Evolutionary conservation across 1,140 invertebrate genomes (phyloP).

Genomic region (Caenorhabditis elegans): DNA sequence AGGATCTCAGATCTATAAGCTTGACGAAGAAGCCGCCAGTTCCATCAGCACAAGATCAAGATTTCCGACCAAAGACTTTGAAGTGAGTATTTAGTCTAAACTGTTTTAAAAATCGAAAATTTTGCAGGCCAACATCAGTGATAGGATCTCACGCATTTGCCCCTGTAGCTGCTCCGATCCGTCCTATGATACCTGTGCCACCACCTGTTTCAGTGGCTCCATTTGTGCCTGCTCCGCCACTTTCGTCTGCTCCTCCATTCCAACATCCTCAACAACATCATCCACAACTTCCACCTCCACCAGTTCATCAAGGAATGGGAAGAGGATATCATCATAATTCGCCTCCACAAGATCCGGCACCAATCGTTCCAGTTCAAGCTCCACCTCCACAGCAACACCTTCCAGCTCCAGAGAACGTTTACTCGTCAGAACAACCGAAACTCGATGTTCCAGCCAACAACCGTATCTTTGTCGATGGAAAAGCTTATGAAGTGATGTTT

Average conservation of each 20-base stretch:
- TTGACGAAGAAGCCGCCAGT: background rate
- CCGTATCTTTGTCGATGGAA: conserved; percentile 65
- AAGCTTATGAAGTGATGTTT: conserved; percentile 64
- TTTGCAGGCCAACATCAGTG: conserved; percentile 13
- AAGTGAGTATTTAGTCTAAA: background rate
- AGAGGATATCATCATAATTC: background rate
- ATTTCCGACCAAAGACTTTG: background rate
- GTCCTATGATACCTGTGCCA: background rate
- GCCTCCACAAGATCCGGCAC: background rate
- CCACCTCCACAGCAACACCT: background rate
- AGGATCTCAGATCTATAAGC: background rate
- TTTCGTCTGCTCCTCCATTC: background rate
- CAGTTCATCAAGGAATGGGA: background rate
- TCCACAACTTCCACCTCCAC: background rate
- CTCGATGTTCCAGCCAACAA: conserved; percentile 62
- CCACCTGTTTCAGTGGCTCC: background rate
- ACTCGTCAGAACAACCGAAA: conserved; percentile 2
- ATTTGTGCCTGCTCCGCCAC: background rate
- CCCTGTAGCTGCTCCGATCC: background rate
- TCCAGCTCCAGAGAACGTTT: background rate
- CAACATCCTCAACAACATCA: background rate
- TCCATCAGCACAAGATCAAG: background rate
- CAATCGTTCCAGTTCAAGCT: background rate
- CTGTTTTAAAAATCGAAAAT: too few species aligned
- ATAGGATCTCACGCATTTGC: conserved; percentile 35